A percentile compares a stretch with the other conserved stretches of the same genome.
These are phyloP conservation scores for Acrocyrtus sp. DNA, from an alignment of 2,888 invertebrate genomes.

Conservation along the genomic window DNA sequence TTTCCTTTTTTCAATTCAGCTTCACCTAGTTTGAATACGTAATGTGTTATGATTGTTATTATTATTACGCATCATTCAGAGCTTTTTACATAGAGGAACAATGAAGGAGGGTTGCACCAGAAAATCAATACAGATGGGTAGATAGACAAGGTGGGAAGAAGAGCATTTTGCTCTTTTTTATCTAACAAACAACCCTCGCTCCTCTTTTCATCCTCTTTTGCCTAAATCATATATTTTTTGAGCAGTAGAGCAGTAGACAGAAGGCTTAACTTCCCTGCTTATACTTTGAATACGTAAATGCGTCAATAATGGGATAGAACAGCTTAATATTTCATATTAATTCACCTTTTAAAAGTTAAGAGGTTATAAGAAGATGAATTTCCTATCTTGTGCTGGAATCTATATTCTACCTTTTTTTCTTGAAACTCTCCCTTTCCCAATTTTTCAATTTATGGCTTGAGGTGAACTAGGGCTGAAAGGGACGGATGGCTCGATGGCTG, in stretches of 20 bases:
- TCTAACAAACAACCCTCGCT: too few species aligned
- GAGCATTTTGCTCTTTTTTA: too few species aligned
- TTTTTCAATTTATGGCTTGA: conserved; percentile 24
- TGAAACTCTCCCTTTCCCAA: conserved; percentile 3
- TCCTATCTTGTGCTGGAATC: conserved; percentile 29
- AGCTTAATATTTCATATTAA: conserved; percentile 54
- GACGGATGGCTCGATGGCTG: too few species aligned
- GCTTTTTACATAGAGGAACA: neutral
- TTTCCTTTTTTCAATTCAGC: conserved; percentile 25
- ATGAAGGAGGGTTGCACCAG: neutral
- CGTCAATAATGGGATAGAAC: conserved; percentile 56
- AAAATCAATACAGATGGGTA: neutral
- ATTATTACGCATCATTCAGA: conserved; percentile 38
- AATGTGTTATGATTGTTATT: conserved; percentile 51
- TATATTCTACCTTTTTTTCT: conserved; percentile 19
- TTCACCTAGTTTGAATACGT: conserved; percentile 45
- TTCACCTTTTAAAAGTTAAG: conserved; percentile 37
- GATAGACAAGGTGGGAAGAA: too few species aligned
- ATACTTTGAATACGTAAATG: conserved; percentile 31
- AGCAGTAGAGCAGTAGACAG: conserved; percentile 14
- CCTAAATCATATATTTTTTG: too few species aligned
- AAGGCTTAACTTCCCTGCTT: conserved; percentile 1
- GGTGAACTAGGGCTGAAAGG: conserved; percentile 29
- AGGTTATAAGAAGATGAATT: neutral
- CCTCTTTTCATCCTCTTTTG: too few species aligned